phyloP scores from a whole-genome alignment of 2,797 vertebrate species.

The Rhinella marina region DNA sequence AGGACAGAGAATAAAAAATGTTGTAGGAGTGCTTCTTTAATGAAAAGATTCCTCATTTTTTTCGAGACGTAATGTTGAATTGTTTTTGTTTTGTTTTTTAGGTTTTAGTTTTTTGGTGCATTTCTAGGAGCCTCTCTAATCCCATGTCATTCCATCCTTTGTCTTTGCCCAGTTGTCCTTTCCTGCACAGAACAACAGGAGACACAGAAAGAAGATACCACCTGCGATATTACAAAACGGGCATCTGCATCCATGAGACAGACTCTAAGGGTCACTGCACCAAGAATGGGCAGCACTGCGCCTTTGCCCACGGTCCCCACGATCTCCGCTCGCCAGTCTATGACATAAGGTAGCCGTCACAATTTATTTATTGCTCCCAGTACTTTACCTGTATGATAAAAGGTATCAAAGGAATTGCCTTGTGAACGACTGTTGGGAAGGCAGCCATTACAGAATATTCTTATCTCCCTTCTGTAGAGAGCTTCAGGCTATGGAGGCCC shows the following conservation, averaged over 20 bases:
- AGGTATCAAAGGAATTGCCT: background rate
- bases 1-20: too few species aligned
- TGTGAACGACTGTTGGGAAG: too few species aligned
- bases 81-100: too few species aligned
- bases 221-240: conserved; percentile 96
- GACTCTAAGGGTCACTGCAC: conserved; percentile 97
- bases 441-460: background rate
- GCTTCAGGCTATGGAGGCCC: conserved; percentile 92
- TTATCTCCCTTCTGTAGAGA: conserved; percentile 76
- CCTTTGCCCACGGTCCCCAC: conserved; percentile 96
- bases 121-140: background rate
- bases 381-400: background rate
- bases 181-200: conserved; percentile 95
- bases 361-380: background rate
- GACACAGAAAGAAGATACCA: conserved; percentile 97
- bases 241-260: conserved; percentile 97
- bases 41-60: too few species aligned
- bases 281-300: conserved; percentile 96
- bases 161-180: conserved; percentile 84
- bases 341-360: conserved; percentile 86
- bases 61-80: too few species aligned
- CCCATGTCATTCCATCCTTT: background rate
- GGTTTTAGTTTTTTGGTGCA: background rate
- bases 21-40: too few species aligned
- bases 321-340: conserved; percentile 95